Percentiles rank a stretch among this genome's conserved stretches.
Conservation (phyloP, 2,113 vertebrate species). For the Plectropomus leopardus region DNA sequence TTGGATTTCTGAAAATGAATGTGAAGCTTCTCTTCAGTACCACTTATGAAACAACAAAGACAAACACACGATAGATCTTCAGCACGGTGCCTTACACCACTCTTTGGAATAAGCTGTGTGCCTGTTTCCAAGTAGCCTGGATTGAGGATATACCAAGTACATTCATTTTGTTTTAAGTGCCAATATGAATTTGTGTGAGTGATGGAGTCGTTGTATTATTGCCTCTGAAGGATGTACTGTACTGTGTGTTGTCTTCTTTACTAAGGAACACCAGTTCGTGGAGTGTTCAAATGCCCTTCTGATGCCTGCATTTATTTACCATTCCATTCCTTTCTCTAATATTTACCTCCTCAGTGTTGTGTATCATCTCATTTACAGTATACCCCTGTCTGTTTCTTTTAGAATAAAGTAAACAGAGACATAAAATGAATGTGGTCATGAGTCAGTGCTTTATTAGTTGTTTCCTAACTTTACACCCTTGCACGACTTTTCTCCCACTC, state of each 20-base stretch:
- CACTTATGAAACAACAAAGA: constrained; percentile 61
- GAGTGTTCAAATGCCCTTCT: constrained; percentile 65
- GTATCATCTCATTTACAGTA: constrained; percentile 82
- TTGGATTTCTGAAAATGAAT: constrained; percentile 66
- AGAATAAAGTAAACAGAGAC: constrained; percentile 84
- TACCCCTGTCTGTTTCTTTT: constrained; percentile 80
- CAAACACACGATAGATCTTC: constrained; percentile 29
- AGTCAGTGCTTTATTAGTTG: constrained; percentile 49
- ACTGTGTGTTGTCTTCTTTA: constrained; percentile 76
- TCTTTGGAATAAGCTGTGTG: constrained; percentile 42
- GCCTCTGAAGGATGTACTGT: constrained; percentile 72
- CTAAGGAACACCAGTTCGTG: constrained; percentile 68
- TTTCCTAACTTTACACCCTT: constrained; percentile 42
- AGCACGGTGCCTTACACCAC: constrained; percentile 52
- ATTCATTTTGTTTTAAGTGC: constrained; percentile 57
- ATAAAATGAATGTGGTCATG: constrained; percentile 24
- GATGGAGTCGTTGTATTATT: constrained; percentile 51
- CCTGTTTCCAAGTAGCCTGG: constrained; percentile 53
- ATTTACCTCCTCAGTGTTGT: constrained; percentile 74
- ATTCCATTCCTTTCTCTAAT: constrained; percentile 78
- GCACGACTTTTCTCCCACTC: constrained; percentile 22
- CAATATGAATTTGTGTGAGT: constrained; percentile 73
- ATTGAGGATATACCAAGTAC: constrained; percentile 67
- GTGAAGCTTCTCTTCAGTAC: constrained; percentile 64
- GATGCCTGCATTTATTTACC: constrained; percentile 76